phyloP scores from a whole-genome alignment of 2,797 vertebrate genomes.

The Myotis findleyi region DNA sequence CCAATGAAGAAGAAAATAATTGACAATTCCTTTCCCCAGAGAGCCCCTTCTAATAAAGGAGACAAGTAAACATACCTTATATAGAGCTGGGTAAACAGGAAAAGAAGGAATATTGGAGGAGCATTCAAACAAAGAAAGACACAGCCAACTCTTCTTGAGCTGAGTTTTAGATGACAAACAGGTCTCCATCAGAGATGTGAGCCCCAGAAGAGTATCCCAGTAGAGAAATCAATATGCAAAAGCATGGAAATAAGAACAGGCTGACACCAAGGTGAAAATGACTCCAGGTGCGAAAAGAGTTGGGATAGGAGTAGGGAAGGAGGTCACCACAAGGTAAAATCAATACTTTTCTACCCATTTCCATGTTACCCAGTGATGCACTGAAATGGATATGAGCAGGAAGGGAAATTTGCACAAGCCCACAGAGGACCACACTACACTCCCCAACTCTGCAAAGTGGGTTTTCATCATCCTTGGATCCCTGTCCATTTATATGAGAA shows the following conservation, averaged over 20 bases:
- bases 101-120: not conserved
- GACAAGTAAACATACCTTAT: not conserved
- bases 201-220: not conserved
- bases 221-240: not conserved
- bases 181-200: not conserved
- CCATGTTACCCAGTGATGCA: not conserved
- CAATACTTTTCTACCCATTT: not conserved
- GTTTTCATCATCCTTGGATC: not conserved
- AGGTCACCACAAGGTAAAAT: not conserved
- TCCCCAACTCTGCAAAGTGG: not conserved
- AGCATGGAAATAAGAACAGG: not conserved
- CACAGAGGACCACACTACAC: fast-evolving
- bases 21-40: not conserved
- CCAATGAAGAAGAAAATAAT: not conserved
- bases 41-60: not conserved
- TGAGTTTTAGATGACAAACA: not conserved
- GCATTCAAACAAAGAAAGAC: not conserved
- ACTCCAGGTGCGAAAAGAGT: not conserved
- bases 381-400: fast-evolving
- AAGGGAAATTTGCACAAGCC: not conserved
- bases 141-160: not conserved
- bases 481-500: not conserved
- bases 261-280: not conserved
- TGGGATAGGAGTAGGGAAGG: not conserved
- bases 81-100: not conserved